These are phyloP conservation scores for Pteria penguin DNA, from an alignment of 2,888 invertebrate species.

Conservation along the genomic window DNA sequence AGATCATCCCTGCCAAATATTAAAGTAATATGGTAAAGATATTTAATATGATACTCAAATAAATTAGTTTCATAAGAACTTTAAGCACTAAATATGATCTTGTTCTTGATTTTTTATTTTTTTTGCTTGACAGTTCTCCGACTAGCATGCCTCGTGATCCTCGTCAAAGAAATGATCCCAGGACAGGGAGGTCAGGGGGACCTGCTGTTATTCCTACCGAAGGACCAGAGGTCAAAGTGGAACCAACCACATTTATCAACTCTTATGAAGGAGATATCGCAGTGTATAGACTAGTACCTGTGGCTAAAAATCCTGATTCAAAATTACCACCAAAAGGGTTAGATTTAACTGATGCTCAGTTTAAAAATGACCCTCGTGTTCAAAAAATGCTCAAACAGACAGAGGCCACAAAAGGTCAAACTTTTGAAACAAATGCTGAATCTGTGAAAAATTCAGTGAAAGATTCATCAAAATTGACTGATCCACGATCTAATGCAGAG, in stretches of 20 bases:
- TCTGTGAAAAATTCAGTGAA: conserved; percentile 36
- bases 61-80: too few relatives aligned
- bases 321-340: conserved; percentile 54
- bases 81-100: too few relatives aligned
- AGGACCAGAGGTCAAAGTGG: neutral
- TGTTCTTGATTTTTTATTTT: too few relatives aligned
- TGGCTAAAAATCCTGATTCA: conserved; percentile 47
- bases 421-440: conserved; percentile 38
- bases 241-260: conserved; percentile 49
- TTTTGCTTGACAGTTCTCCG: conserved; percentile 5
- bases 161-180: conserved; percentile 20
- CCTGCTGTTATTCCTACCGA: conserved; percentile 22
- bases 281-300: conserved; percentile 47
- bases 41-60: too few relatives aligned
- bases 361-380: conserved; percentile 69
- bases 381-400: conserved; percentile 59
- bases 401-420: conserved; percentile 42
- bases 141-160: conserved; percentile 10
- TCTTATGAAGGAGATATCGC: conserved; percentile 56
- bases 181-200: conserved; percentile 14
- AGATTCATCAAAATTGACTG: neutral
- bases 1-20: too few relatives aligned
- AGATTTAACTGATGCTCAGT: conserved; percentile 59
- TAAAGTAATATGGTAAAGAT: too few relatives aligned
- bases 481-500: too few relatives aligned